Evolutionary conservation across 2,888 invertebrate genomes (phyloP), one percentile per base, ranked within the genome.

Genomic region (Ecliptopera silaceata): DNA sequence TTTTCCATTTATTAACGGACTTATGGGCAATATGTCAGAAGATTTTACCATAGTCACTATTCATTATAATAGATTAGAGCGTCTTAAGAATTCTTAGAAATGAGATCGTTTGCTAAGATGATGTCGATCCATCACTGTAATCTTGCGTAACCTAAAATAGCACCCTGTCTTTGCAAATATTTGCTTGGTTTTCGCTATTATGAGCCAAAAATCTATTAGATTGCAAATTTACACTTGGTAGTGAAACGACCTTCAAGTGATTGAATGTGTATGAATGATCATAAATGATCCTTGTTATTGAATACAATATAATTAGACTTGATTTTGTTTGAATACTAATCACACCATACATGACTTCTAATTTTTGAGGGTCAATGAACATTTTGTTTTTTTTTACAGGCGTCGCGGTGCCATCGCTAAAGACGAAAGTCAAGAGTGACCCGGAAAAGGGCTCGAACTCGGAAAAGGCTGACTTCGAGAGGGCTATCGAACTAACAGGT

Each of bases 401-500:
- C 80, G 90, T 93, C 80, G 89, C 93, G 84, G 88, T 92, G 75
- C 86, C 90, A 63, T 80, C 89, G 65, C 74, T 88, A 75, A 93
- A 93, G 84, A 91, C 92, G 81, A 87, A 92, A 87, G 90, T 86
- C 77, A 90, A 91, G 77, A 71, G 84, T 77, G 94, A 94, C 83
- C 93, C 93, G 64, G 94, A 94, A 82, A 94, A 94, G 85, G 93
- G 93, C 73, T 80, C 91, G 50, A 82, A 80, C 73, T 93, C 93
- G 70, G 94, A 95, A 71, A 95, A 95, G 83, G 96, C 96, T 85
- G 96, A 96, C 86, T 97, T 97, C 83, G 97, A 97, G 86, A 94
- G 94, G 85, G 97, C 97, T 71, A 97, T 97, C 84, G 96, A 96
- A 93, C 92, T 95, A 91, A 94, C 96, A 79, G 95, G 95, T 94